These are phyloP conservation scores for Pseudolaguvia tuberculata DNA, from an alignment of 2,113 vertebrate genomes.

Conservation along the genomic window DNA sequence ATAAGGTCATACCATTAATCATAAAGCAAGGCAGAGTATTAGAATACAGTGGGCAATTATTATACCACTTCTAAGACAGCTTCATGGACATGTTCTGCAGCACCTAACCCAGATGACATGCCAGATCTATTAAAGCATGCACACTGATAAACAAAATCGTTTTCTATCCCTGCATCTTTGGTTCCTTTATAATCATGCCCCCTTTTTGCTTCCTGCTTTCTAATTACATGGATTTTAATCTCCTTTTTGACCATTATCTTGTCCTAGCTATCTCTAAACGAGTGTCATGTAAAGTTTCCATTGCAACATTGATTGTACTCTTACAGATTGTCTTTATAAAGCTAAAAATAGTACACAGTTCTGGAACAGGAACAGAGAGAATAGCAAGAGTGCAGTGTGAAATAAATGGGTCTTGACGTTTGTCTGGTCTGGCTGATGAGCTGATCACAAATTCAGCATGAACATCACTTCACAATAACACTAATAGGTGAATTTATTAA, in stretches of 20 bases:
- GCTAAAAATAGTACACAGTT: slow-evolving; percentile 39
- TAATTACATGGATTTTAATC: background rate
- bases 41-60: background rate
- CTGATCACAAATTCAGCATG: slow-evolving; percentile 22
- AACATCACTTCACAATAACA: slow-evolving; percentile 28
- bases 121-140: slow-evolving; percentile 4
- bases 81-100: background rate
- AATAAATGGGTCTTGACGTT: slow-evolving; percentile 37
- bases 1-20: slow-evolving; percentile 45
- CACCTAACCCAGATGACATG: background rate
- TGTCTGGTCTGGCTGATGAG: slow-evolving; percentile 37
- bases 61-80: background rate
- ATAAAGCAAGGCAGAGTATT: background rate
- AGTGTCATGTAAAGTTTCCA: slow-evolving; percentile 34
- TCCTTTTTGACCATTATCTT: slow-evolving; percentile 10
- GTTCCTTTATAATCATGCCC: background rate
- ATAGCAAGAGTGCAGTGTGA: background rate
- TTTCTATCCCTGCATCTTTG: background rate
- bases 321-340: slow-evolving; percentile 44
- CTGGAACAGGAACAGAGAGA: slow-evolving; percentile 1
- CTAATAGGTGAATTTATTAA: slow-evolving; percentile 43
- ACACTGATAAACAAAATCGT: background rate
- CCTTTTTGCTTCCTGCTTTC: background rate
- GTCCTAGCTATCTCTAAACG: slow-evolving; percentile 12
- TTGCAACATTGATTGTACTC: slow-evolving; percentile 34